A percentile compares a stretch with the other conserved stretches of the same genome.
Conservation (phyloP, 1,140 invertebrate species). For the Papilio polyxenes region DNA sequence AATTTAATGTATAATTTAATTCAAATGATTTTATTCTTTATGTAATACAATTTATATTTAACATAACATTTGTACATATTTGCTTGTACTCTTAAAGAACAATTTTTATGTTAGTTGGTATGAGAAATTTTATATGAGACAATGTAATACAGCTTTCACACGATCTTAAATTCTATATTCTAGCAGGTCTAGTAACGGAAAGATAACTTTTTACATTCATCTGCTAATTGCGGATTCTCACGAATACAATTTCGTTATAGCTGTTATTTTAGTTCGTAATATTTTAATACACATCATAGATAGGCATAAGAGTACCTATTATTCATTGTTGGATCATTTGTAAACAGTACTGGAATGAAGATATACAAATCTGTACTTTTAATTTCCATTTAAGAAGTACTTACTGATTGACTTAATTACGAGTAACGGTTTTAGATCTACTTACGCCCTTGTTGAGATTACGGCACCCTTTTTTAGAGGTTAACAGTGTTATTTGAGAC, state of each 20-base stretch:
- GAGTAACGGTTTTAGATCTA: no score
- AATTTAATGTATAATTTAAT: background rate
- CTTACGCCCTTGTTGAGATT: no score
- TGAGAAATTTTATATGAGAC: slow-evolving; percentile 37
- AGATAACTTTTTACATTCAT: slow-evolving; percentile 48
- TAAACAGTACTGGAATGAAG: background rate
- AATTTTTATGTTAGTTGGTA: background rate
- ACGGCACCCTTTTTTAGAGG: no score
- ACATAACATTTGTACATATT: background rate
- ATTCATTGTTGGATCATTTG: slow-evolving; percentile 8
- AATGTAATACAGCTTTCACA: slow-evolving; percentile 53
- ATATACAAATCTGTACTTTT: no score
- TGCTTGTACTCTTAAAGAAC: background rate
- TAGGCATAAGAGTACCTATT: background rate
- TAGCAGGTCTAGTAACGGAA: slow-evolving; percentile 43
- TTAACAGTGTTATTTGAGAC: no score
- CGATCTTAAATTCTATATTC: slow-evolving; percentile 58
- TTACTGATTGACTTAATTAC: no score
- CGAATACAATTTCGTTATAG: slow-evolving; percentile 39
- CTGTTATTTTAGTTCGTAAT: background rate
- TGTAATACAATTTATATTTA: background rate
- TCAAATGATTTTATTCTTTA: background rate
- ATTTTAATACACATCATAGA: slow-evolving; percentile 14
- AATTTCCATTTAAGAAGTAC: no score
- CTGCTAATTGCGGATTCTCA: slow-evolving; percentile 52